phyloP scores from a whole-genome alignment of 2,888 invertebrate species.

The Protonemura montana region DNA sequence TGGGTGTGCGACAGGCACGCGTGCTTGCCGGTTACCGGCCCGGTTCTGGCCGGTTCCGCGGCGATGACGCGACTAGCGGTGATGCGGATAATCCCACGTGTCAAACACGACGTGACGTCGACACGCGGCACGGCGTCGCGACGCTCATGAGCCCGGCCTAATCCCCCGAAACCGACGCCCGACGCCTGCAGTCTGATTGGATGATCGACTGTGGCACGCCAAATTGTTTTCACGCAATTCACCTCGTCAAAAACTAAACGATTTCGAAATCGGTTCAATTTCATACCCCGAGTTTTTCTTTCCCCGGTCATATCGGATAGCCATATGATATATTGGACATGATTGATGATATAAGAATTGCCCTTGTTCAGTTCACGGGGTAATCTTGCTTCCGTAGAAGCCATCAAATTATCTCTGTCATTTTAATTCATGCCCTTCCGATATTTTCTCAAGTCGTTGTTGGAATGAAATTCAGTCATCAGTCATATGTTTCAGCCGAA shows the following conservation, averaged over 20 bases:
- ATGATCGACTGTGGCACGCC: not conserved
- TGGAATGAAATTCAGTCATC: conserved; percentile 18
- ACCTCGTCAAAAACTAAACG: not conserved
- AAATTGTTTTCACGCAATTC: not conserved
- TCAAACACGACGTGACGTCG: not conserved
- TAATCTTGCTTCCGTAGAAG: not conserved
- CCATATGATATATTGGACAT: not conserved
- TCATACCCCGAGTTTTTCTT: not conserved
- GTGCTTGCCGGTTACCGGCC: not conserved
- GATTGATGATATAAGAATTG: not conserved
- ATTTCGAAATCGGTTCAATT: not conserved
- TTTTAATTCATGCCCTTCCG: not conserved
- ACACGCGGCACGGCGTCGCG: not conserved
- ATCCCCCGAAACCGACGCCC: not conserved
- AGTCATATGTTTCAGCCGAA: conserved; percentile 22
- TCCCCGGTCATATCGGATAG: not conserved
- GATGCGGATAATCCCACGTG: not conserved
- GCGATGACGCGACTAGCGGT: not conserved
- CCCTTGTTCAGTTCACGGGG: not conserved
- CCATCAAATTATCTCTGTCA: conserved; percentile 20
- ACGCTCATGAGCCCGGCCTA: not conserved
- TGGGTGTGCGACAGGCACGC: not conserved
- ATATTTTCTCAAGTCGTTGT: not conserved
- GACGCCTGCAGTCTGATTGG: not conserved
- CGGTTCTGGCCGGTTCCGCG: not conserved